These are phyloP conservation scores for Harpalus rufipes DNA, from an alignment of 2,888 invertebrate genomes.

Conservation along the genomic window DNA sequence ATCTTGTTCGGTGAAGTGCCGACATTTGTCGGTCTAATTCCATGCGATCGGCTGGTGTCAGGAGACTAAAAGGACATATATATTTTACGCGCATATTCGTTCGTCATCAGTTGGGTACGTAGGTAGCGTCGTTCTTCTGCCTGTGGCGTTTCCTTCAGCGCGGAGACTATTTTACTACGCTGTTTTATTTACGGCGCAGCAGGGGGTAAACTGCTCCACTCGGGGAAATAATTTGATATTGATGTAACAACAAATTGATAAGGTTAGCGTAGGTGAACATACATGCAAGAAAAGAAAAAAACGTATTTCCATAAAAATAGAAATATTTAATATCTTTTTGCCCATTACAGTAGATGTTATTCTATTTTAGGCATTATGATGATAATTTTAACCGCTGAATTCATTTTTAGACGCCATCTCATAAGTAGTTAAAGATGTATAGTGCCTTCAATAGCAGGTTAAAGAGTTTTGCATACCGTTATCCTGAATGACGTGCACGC, in stretches of 20 bases:
- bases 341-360: too few relatives aligned
- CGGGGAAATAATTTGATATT: constrained; percentile 41
- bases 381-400: too few relatives aligned
- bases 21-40: constrained; percentile 31
- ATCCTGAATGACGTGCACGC: too few relatives aligned
- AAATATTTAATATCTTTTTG: not conserved
- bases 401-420: too few relatives aligned
- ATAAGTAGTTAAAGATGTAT: too few relatives aligned
- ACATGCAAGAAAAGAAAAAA: not conserved
- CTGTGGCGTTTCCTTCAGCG: not conserved
- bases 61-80: constrained; percentile 52
- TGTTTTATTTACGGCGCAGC: constrained; percentile 44
- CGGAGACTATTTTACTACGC: constrained; percentile 37
- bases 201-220: constrained; percentile 15
- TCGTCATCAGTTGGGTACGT: constrained; percentile 44
- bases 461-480: too few relatives aligned
- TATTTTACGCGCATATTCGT: constrained; percentile 61
- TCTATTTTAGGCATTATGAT: too few relatives aligned
- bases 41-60: constrained; percentile 49
- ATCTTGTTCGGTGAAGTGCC: not conserved
- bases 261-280: not conserved
- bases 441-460: too few relatives aligned
- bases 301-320: not conserved
- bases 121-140: not conserved
- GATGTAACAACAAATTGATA: constrained; percentile 29